A percentile compares a stretch with the other conserved stretches of the same genome.
Conservation (phyloP, 2,797 vertebrate genomes). For the Gila robusta region DNA sequence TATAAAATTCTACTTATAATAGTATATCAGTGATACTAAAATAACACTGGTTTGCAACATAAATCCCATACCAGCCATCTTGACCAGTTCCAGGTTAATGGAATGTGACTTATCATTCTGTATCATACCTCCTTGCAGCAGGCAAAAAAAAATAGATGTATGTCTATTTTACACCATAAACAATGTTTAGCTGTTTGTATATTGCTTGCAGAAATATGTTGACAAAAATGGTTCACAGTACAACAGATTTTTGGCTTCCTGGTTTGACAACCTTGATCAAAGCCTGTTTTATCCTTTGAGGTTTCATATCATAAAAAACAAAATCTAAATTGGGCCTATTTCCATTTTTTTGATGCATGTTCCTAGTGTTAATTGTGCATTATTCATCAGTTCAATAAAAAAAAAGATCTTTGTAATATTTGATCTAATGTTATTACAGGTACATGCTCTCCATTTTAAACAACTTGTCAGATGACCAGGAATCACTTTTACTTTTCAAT, state of each 20-base stretch:
- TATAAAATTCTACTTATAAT: no score
- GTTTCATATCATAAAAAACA: neutral
- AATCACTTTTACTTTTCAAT: conserved; percentile 18
- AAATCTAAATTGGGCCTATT: conserved; percentile 1
- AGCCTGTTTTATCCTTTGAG: conserved; percentile 4
- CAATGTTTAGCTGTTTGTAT: conserved; percentile 1
- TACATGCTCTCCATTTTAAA: neutral
- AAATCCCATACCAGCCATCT: no score
- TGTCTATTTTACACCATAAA: neutral
- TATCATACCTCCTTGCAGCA: neutral
- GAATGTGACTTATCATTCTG: neutral
- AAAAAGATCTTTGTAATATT: neutral
- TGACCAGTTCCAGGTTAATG: neutral
- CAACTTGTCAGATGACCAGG: neutral
- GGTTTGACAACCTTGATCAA: conserved; percentile 15
- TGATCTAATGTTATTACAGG: neutral
- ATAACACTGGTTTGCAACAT: neutral
- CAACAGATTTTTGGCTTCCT: neutral
- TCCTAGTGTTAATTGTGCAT: neutral
- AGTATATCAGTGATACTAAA: neutral
- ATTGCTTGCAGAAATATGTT: conserved; percentile 8
- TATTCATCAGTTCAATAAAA: neutral
- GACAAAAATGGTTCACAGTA: neutral
- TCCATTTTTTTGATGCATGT: neutral
- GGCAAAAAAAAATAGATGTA: neutral